Evolutionary conservation across 2,888 invertebrate species (phyloP).

Genomic region (Platynereis dumerilii): DNA sequence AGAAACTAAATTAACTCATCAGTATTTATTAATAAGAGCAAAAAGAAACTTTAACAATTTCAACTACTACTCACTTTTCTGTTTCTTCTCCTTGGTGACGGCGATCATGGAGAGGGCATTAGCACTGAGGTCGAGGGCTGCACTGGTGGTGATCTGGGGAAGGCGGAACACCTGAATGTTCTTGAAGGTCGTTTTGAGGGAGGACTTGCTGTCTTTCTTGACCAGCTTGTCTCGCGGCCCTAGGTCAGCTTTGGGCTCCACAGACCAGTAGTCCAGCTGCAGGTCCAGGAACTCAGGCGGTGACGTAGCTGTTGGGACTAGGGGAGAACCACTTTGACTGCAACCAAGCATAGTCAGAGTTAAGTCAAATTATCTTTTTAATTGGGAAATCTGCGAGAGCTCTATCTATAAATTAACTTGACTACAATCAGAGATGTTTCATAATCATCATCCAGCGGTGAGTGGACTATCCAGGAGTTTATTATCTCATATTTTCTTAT

Average conservation of each 20-base stretch:
- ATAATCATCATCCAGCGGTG: too few species aligned
- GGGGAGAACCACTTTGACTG: constrained; percentile 35
- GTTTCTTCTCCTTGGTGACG: constrained; percentile 94
- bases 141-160: constrained; percentile 60
- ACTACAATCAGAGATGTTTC: too few species aligned
- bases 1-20: too few species aligned
- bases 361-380: too few species aligned
- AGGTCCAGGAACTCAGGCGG: constrained; percentile 70
- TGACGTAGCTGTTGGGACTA: neutral
- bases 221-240: constrained; percentile 40
- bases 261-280: constrained; percentile 86
- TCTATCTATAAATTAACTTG: too few species aligned
- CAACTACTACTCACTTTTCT: too few species aligned
- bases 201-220: constrained; percentile 70
- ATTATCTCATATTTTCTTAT: too few species aligned
- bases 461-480: too few species aligned
- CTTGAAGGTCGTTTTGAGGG: constrained; percentile 88
- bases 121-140: constrained; percentile 10
- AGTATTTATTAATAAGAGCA: too few species aligned
- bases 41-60: too few species aligned
- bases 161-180: constrained; percentile 81
- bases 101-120: constrained; percentile 76
- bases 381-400: neutral
- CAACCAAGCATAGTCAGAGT: too few species aligned
- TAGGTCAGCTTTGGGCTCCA: constrained; percentile 6